Evolutionary conservation across 2,797 vertebrate genomes (phyloP).

Genomic region (Molossus molossus): DNA sequence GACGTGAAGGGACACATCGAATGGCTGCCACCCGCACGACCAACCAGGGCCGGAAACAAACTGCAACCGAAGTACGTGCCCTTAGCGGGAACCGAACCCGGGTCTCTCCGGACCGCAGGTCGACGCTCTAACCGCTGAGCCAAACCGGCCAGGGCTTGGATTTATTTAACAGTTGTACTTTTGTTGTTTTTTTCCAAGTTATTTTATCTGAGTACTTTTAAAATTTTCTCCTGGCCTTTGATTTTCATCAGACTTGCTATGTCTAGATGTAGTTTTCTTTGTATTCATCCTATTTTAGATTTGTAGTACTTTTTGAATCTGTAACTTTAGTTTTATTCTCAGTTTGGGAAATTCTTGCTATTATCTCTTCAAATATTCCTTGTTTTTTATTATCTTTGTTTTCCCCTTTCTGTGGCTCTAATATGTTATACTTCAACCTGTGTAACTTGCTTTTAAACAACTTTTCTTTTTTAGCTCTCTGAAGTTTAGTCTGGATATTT

Average conservation of each 20-base stretch:
- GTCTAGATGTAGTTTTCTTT: not conserved
- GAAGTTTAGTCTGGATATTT: slow-evolving; percentile 23
- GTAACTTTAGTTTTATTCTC: not conserved
- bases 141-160: not conserved
- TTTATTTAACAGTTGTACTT: slow-evolving; percentile 55
- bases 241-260: slow-evolving; percentile 37
- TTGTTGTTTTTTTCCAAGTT: slow-evolving; percentile 56
- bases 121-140: too few species aligned
- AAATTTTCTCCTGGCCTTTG: slow-evolving; percentile 52
- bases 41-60: too few species aligned
- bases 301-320: slow-evolving; percentile 48
- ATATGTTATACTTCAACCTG: not conserved
- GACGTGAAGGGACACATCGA: too few species aligned
- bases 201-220: slow-evolving; percentile 45
- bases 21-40: too few species aligned
- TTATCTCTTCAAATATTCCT: slow-evolving; percentile 47
- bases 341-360: slow-evolving; percentile 19
- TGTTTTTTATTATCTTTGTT: slow-evolving; percentile 19
- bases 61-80: too few species aligned
- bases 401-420: not conserved
- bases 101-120: too few species aligned
- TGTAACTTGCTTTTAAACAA: not conserved
- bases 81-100: too few species aligned
- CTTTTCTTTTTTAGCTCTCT: not conserved
- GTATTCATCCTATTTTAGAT: slow-evolving; percentile 32